Base-by-base conservation (phyloP, 1,140 invertebrate genomes). In the Bombus superbus region DNA sequence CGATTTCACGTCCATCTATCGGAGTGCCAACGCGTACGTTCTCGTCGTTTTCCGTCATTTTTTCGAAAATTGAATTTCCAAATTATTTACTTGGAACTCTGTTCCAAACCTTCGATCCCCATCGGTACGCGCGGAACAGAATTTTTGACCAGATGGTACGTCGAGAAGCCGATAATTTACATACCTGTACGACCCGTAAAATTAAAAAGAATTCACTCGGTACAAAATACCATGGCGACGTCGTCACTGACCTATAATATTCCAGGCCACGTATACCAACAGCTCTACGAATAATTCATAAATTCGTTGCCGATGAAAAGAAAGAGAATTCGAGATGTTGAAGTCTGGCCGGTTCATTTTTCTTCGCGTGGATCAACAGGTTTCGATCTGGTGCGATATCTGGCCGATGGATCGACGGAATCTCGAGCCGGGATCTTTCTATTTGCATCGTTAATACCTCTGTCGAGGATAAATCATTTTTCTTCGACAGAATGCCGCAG, bases 391-490 rank as follows among this genome's bases (percentile, higher is more conserved):
- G 28, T 25, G 18, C 62, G 68, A n/a, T 80, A 71, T 80, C 78
- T 76, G 28, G 2, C 1, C 69, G 69, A 81, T 44, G 44, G 38
- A 73, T 44, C 28, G 38, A 2, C 18, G n/a, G 38, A 85, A 81
- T 81, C 69, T 74, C 57, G 6, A 32, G 1, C 8, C 25, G n/a
- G 25, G 59, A 81, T 85, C 78, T 85, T 66, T 85, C 84, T 57
- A 81, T 81, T 81, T 85, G 84, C 79, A 85, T 85, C 83, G 83
- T 73, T 81, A 85, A 81, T 85, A 59, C n/a, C 47, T 68, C 18
- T 1, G 82, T 32, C 42, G 53, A 40, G 76, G 77, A 78, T 85
- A 81, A 85, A 85, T 81, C 83, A 85, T 81, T 85, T 85, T 85
- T 81, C 83, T 66, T 81, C 83, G 77, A 80, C 77, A 66, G 57